Evolutionary conservation across 2,888 invertebrate genomes (phyloP).

Genomic region (Drosophila subsilvestris): DNA sequence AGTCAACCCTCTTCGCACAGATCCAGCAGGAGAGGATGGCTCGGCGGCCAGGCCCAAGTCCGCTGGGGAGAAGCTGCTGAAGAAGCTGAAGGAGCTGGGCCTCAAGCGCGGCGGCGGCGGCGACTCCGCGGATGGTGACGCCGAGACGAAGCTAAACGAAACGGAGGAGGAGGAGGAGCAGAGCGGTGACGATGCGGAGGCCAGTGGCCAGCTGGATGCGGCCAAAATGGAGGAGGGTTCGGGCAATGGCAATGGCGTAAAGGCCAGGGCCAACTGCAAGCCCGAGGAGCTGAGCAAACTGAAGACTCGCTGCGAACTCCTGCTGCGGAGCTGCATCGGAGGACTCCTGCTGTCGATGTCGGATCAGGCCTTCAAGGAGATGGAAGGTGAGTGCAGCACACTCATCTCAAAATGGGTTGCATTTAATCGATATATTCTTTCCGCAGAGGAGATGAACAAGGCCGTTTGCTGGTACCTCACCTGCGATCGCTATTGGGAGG

Average conservation of each 20-base stretch:
- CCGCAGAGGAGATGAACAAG: slow-evolving; percentile 92
- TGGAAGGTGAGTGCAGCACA: slow-evolving; percentile 88
- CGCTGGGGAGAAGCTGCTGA: slow-evolving; percentile 66
- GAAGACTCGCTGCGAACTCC: slow-evolving; percentile 89
- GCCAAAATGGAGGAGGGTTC: slow-evolving; percentile 32
- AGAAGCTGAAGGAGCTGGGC: slow-evolving; percentile 69
- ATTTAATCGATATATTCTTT: too few species aligned
- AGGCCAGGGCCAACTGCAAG: slow-evolving; percentile 91
- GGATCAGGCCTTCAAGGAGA: slow-evolving; percentile 92
- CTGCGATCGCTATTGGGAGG: slow-evolving; percentile 96
- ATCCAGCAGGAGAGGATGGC: slow-evolving; percentile 50
- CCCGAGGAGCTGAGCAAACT: slow-evolving; percentile 91
- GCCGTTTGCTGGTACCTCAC: slow-evolving; percentile 96
- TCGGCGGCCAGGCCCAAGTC: slow-evolving; percentile 62
- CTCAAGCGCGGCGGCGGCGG: slow-evolving; percentile 36
- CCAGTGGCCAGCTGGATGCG: slow-evolving; percentile 41
- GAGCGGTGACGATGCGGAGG: slow-evolving; percentile 50
- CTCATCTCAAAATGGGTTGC: too few species aligned
- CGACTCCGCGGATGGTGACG: slow-evolving; percentile 5
- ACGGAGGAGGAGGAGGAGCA: slow-evolving; percentile 54
- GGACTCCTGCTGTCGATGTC: slow-evolving; percentile 91
- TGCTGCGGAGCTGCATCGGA: slow-evolving; percentile 93
- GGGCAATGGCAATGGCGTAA: slow-evolving; percentile 70
- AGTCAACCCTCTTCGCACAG: slow-evolving; percentile 43
- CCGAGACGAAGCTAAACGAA: slow-evolving; percentile 49